Conservation (phyloP, 2,888 invertebrate genomes). For the Strigamia maritima region DNA sequence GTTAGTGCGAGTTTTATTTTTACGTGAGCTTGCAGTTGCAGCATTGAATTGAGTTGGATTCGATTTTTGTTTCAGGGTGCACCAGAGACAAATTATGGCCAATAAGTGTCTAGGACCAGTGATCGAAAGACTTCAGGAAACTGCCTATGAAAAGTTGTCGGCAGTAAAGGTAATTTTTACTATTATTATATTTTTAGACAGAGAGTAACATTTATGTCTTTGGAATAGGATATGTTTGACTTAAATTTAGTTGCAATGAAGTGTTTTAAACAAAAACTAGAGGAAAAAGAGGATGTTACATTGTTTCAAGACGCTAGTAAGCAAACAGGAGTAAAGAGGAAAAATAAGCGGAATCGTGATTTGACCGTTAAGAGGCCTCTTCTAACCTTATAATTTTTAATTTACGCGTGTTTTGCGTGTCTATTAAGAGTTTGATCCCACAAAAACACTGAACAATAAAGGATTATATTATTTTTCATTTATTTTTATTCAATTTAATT, state of each 20-base stretch:
- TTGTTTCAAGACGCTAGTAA: slow-evolving; percentile 73
- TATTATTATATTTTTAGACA: neutral
- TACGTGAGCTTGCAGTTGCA: no score
- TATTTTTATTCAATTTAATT: no score
- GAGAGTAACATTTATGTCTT: slow-evolving; percentile 44
- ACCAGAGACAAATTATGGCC: slow-evolving; percentile 57
- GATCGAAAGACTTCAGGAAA: slow-evolving; percentile 63
- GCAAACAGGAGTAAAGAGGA: slow-evolving; percentile 63
- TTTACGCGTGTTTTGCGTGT: no score
- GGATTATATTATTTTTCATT: no score
- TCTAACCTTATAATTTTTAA: neutral
- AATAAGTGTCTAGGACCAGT: slow-evolving; percentile 66
- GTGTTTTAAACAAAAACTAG: slow-evolving; percentile 70
- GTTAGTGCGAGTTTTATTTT: neutral
- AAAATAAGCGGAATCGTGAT: slow-evolving; percentile 56
- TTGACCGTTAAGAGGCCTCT: neutral
- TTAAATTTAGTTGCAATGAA: slow-evolving; percentile 79
- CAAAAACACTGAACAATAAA: no score
- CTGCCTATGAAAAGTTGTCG: slow-evolving; percentile 59
- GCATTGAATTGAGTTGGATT: no score
- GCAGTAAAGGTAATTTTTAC: slow-evolving; percentile 57
- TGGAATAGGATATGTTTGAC: slow-evolving; percentile 71
- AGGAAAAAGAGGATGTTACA: slow-evolving; percentile 69
- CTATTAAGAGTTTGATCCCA: no score
- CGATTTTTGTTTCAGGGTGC: slow-evolving; percentile 48